A percentile compares a stretch with the other conserved stretches of the same genome.
phyloP scores from a whole-genome alignment of 2,113 vertebrate genomes.

The Arvicanthis niloticus region DNA sequence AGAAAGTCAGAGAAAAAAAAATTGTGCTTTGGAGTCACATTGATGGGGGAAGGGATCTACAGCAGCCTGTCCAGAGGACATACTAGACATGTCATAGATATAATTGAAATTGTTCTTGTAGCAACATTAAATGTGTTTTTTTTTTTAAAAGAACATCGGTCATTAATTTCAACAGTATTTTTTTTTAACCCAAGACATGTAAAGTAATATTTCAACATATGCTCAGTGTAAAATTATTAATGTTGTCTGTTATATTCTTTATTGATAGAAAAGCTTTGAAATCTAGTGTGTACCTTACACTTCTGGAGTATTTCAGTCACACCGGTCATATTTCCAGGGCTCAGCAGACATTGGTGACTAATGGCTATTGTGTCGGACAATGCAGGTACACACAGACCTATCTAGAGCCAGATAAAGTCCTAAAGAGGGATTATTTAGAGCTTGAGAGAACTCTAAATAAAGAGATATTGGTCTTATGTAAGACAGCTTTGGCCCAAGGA shows the following conservation, averaged over 20 bases:
- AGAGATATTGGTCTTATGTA: background rate
- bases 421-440: background rate
- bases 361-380: background rate
- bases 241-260: background rate
- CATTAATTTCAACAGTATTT: constrained; percentile 23
- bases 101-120: background rate
- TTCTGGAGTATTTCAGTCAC: background rate
- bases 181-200: background rate
- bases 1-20: background rate
- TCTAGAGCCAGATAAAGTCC: background rate
- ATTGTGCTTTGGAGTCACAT: background rate
- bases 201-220: constrained; percentile 8
- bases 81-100: accelerated
- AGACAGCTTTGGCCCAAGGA: background rate
- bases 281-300: background rate
- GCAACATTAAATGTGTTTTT: background rate
- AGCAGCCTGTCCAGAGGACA: background rate
- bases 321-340: background rate
- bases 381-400: background rate
- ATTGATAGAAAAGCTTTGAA: background rate
- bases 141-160: background rate
- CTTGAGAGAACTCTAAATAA: background rate
- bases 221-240: constrained; percentile 6
- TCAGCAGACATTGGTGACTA: background rate
- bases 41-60: background rate